Base-by-base conservation (phyloP, 2,113 vertebrate species). In the Oreotrochilus melanogaster region DNA sequence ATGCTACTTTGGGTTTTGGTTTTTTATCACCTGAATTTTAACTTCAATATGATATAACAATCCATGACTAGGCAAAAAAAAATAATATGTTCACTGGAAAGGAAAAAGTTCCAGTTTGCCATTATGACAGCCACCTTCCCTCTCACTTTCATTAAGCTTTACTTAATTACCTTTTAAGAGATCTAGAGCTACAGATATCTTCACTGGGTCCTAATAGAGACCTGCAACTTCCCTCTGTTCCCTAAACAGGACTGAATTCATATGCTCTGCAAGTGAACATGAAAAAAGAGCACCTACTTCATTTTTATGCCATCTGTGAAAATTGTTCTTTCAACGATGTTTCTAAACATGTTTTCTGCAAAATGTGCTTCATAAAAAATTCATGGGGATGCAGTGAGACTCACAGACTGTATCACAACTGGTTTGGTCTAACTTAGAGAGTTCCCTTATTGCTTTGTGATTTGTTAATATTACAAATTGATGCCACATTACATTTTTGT, bases 301-400 rank as follows among this genome's bases (percentile, higher is more conserved):
- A 65, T 48, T 96, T 86, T 87, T 60, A 86, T n/a, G 31, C 19
- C 37, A 92, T 19, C 56, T 71, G 58, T 62, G 72, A 95, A 87
- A 86, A 91, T 4, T 35, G 33, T 69, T 87, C n/a, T 74, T 93
- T 91, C 58, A 89, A 39, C 43, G 81, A 56, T 2, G 8, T 57
- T 78, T 80, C 84, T 84, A 74, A 88, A 93, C 39, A 54, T 43
- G 51, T 60, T 45, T 93, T 89, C 51, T 88, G n/a, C 24, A 88
- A 95, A 81, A 92, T 16, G 5, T 48, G 27, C 10, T 58, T 75
- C 60, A 84, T 47, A 18, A 92, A 94, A 82, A 83, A 73, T 30
- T 54, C 19, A 84, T 7, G 18, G 19, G 2, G 30, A 85, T 33
- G 9, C 45, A 53, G 45, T 30, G 53, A 78, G 64, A 28, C 60